Evolutionary conservation across 2,797 vertebrate genomes (phyloP).

Genomic region (Brachyalestes nurse): DNA sequence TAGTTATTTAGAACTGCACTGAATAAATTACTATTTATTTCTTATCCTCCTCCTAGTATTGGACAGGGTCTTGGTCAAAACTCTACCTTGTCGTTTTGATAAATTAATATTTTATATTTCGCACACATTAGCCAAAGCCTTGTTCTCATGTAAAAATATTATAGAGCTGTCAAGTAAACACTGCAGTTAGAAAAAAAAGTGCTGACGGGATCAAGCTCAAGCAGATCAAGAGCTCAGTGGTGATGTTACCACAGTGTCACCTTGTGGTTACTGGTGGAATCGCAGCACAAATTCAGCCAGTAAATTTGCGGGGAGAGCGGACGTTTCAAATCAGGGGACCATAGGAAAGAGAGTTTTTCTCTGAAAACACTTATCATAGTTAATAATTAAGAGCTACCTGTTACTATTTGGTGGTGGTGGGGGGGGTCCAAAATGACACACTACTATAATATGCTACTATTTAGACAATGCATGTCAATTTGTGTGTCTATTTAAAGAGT

Average conservation of each 20-base stretch:
- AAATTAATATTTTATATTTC: neutral
- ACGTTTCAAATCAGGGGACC: neutral
- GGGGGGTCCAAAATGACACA: too few species aligned
- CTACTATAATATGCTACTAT: too few species aligned
- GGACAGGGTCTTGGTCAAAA: neutral
- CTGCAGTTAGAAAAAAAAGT: neutral
- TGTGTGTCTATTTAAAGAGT: too few species aligned
- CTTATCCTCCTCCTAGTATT: neutral
- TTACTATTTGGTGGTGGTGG: too few species aligned
- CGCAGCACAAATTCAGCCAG: neutral
- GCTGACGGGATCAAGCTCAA: constrained; percentile 1
- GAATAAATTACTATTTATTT: neutral
- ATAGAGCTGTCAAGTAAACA: neutral
- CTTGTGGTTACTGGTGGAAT: constrained; percentile 16
- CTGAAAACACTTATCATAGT: too few species aligned
- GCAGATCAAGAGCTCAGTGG: neutral
- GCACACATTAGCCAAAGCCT: neutral
- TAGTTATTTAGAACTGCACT: neutral
- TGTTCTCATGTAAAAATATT: constrained; percentile 4
- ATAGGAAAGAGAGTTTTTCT: too few species aligned
- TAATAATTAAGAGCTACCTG: too few species aligned
- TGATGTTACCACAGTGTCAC: constrained; percentile 44
- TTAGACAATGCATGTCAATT: too few species aligned
- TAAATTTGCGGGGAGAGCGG: neutral
- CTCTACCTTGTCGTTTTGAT: neutral